Conservation (phyloP, 2,113 vertebrate genomes). For the Austrofundulus limnaeus region DNA sequence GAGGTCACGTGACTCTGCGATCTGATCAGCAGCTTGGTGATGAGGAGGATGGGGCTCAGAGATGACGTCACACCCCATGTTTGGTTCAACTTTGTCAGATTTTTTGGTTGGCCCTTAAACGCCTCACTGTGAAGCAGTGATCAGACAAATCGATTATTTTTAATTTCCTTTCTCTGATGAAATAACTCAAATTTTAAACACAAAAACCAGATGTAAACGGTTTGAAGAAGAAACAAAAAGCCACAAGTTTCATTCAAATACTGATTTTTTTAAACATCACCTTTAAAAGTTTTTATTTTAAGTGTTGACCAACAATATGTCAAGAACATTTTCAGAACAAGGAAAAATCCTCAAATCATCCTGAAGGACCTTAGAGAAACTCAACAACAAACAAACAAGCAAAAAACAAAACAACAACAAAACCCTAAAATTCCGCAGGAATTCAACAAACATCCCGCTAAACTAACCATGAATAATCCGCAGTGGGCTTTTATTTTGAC, state of each 20-base stretch:
- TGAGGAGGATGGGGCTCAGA: too few species aligned
- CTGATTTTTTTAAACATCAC: neutral
- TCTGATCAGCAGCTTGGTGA: neutral
- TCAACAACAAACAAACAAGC: too few species aligned
- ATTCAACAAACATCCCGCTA: neutral
- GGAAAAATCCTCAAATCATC: neutral
- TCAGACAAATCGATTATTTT: too few species aligned
- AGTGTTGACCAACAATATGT: neutral
- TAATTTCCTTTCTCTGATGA: too few species aligned
- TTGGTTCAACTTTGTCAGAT: too few species aligned
- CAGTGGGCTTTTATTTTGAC: neutral
- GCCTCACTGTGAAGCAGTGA: neutral
- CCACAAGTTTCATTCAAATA: neutral
- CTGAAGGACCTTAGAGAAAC: too few species aligned
- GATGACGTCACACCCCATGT: neutral
- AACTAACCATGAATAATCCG: too few species aligned
- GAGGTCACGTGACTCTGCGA: slow-evolving; percentile 10
- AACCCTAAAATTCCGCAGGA: neutral
- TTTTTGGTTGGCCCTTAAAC: neutral
- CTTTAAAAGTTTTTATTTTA: neutral
- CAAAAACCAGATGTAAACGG: neutral
- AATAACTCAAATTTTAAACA: too few species aligned
- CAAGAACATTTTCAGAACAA: neutral
- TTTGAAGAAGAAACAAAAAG: neutral
- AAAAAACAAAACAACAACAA: neutral